Percentiles rank a stretch among this genome's conserved stretches.
Conservation (phyloP, 2,113 vertebrate genomes). For the Scomber colias region DNA sequence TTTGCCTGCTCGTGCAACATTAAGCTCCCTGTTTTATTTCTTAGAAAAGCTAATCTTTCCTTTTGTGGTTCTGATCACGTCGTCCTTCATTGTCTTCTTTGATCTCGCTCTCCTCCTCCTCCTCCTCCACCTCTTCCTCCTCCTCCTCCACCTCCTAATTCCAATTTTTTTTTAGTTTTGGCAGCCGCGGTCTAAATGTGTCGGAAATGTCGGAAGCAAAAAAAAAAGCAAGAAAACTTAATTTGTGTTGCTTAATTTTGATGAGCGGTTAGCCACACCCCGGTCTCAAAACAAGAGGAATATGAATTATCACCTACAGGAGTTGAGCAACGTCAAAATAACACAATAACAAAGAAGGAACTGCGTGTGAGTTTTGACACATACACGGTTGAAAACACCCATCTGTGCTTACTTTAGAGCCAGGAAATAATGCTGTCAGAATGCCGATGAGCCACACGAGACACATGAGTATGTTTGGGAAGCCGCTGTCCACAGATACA, state of each 20-base stretch:
- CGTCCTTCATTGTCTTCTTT: neutral
- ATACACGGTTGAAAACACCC: neutral
- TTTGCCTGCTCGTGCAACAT: slow-evolving; percentile 26
- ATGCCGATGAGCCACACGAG: too few species aligned
- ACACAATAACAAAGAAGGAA: neutral
- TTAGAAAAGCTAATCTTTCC: neutral
- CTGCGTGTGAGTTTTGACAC: neutral
- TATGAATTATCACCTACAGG: neutral
- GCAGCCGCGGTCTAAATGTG: neutral
- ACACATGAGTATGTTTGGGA: too few species aligned
- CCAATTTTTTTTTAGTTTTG: too few species aligned
- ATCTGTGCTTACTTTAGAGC: too few species aligned
- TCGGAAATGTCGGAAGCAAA: neutral
- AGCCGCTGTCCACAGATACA: too few species aligned
- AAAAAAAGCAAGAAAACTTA: neutral
- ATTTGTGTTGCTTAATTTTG: neutral
- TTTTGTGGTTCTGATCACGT: slow-evolving; percentile 25
- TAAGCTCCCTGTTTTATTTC: slow-evolving; percentile 3
- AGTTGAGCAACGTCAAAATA: neutral
- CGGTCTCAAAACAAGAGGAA: neutral
- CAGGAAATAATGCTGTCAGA: too few species aligned
- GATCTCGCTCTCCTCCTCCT: neutral
- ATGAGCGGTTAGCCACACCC: neutral
- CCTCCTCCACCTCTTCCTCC: too few species aligned
- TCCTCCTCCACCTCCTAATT: neutral